Evolutionary conservation across 2,113 vertebrate species (phyloP).

Genomic region (Peromyscus californicus): DNA sequence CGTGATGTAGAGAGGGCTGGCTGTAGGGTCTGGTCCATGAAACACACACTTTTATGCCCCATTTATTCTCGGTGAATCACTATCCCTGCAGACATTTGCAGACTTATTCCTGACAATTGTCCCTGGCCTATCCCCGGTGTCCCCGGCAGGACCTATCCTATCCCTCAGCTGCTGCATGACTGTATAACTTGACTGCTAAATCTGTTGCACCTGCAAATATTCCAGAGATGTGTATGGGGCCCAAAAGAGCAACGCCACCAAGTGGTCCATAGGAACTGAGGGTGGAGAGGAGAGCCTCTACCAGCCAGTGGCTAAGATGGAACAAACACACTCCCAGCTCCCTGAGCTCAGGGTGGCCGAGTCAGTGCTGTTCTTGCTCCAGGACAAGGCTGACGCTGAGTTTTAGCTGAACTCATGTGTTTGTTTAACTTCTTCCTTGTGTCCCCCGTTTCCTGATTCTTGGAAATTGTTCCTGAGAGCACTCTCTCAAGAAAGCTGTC

Average conservation of each 20-base stretch:
- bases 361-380: background rate
- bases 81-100: background rate
- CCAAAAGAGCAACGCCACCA: background rate
- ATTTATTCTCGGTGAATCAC: background rate
- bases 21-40: background rate
- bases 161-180: background rate
- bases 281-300: background rate
- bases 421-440: background rate
- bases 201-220: background rate
- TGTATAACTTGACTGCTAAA: background rate
- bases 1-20: background rate
- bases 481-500: background rate
- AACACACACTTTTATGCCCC: background rate
- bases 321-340: background rate
- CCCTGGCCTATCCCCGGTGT: background rate
- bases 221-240: background rate
- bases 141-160: background rate
- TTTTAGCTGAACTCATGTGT: background rate
- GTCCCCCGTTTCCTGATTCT: background rate
- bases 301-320: background rate
- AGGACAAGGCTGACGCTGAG: background rate
- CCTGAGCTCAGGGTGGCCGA: background rate
- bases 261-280: background rate
- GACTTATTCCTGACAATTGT: background rate
- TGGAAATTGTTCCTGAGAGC: background rate